These are phyloP conservation scores for Ennomos quercinarius DNA, from an alignment of 2,888 invertebrate species.

Conservation along the genomic window DNA sequence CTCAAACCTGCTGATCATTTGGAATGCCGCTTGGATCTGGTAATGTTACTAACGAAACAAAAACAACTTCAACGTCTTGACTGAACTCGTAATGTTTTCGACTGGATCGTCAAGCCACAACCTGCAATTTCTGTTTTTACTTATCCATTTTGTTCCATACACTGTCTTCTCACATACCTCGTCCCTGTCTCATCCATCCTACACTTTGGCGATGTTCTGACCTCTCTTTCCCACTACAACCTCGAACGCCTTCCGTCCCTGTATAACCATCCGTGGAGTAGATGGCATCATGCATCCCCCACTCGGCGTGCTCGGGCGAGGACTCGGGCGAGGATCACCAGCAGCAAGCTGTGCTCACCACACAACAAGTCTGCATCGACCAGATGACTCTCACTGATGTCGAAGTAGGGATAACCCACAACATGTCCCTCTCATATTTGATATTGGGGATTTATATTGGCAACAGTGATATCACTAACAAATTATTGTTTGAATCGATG, in stretches of 20 bases:
- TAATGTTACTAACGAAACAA: conserved; percentile 45
- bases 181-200: not conserved
- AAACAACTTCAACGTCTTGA: not conserved
- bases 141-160: too few species aligned
- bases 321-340: conserved; percentile 53
- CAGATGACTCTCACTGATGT: conserved; percentile 90
- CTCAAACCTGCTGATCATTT: conserved; percentile 50
- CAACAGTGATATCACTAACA: too few species aligned
- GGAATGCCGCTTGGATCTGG: conserved; percentile 72
- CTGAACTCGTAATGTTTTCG: too few species aligned
- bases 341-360: conserved; percentile 82
- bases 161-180: too few species aligned
- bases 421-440: too few species aligned
- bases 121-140: too few species aligned
- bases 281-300: conserved; percentile 67
- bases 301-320: conserved; percentile 28
- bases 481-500: too few species aligned
- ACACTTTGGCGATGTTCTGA: not conserved
- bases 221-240: not conserved
- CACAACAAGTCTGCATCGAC: conserved; percentile 92
- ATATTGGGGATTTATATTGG: too few species aligned
- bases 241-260: too few species aligned
- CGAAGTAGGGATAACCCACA: conserved; percentile 85
- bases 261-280: conserved; percentile 22
- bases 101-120: too few species aligned